Evolutionary conservation across 2,113 vertebrate species (phyloP), one percentile per base, ranked within the genome.

Genomic region (Cathartes aura): DNA sequence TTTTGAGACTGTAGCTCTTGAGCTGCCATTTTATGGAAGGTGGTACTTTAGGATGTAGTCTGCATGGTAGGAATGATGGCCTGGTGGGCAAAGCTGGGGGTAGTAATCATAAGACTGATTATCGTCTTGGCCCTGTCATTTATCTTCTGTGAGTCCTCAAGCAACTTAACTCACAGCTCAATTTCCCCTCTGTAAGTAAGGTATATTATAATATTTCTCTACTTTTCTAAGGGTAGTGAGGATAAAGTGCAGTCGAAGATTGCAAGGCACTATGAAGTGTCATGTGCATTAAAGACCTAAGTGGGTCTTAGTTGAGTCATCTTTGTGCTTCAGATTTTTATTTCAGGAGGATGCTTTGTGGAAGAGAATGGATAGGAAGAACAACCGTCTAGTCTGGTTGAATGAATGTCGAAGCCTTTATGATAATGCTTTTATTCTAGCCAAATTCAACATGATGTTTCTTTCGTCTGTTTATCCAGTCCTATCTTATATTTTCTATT

Each of bases 21-120:
- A 42, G 38, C 32, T 90, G 36, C 40, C 8, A 0, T 72, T 71
- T 79, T 55, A 21, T 52, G 74, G 62, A 30, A 70, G 20, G 67
- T 1, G 2, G 1, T 34, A 4, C 34, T 19, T 76, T 0, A 23
- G 53, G 29, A 34, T 42, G 58, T 17, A 15, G 42, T 12, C 23
- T 87, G 45, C 0, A 0, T 29, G 64, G 34, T 38, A 36, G 85
- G 62, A 93, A 23, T 43, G 62, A 7, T 43, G 71, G 20, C 58
- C 74, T 72, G 47, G 32, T 71, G 73, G 32, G 72, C 64, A 94
- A 18, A 72, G 47, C 40, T 36, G 38, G 34, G 23, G 23, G 5
- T 38, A 5, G 32, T 38, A 67, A 7, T 55, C 10, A 5, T 45
- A 45, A 62, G 34, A 12, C n/a, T 48, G 63, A 32, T 56, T 40